These are phyloP conservation scores for Eupithecia insigniata DNA, from an alignment of 2,888 invertebrate genomes.

Conservation along the genomic window DNA sequence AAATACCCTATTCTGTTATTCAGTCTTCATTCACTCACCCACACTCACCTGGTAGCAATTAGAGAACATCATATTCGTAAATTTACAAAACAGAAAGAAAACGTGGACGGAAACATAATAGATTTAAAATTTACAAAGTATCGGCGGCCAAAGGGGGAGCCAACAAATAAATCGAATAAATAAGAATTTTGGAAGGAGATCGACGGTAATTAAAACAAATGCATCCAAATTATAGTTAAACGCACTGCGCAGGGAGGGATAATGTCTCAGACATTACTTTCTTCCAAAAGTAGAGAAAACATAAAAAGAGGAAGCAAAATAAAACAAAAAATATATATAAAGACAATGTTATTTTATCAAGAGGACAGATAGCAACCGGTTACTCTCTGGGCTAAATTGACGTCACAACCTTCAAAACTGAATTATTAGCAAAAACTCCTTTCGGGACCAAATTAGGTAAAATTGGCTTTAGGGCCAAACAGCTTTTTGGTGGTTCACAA, in stretches of 20 bases:
- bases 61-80: too few relatives aligned
- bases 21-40: too few relatives aligned
- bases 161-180: not conserved
- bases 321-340: not conserved
- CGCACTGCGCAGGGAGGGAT: too few relatives aligned
- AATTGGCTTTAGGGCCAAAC: not conserved
- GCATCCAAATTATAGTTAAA: not conserved
- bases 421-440: conserved; percentile 19
- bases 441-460: conserved; percentile 1
- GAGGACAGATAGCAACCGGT: conserved; percentile 26
- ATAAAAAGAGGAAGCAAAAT: not conserved
- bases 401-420: conserved; percentile 35
- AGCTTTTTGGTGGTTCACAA: not conserved
- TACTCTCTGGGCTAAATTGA: conserved; percentile 37
- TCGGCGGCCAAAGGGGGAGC: not conserved
- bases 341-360: conserved; percentile 1
- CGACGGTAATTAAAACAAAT: not conserved
- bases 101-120: too few relatives aligned
- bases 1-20: too few relatives aligned
- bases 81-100: too few relatives aligned
- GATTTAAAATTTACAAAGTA: not conserved
- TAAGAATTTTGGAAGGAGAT: not conserved
- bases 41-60: too few relatives aligned
- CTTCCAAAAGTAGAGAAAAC: not conserved
- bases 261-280: not conserved